A percentile compares a stretch with the other conserved stretches of the same genome.
phyloP scores from a whole-genome alignment of 2,888 invertebrate species.

The Cremastinae sp. region DNA sequence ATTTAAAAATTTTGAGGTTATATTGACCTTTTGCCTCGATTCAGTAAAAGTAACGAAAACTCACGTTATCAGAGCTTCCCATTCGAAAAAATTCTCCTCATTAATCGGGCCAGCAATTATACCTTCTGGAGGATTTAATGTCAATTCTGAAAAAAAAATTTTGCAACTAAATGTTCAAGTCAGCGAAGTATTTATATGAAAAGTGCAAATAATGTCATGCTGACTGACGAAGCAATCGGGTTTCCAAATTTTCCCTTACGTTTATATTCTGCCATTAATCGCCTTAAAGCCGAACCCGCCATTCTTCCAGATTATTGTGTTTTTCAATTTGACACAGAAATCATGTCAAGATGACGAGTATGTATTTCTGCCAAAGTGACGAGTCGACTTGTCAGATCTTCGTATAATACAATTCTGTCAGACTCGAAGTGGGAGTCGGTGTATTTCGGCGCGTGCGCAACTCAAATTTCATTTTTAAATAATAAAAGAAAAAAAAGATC shows the following conservation, averaged over 20 bases:
- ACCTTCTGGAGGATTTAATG: conserved; percentile 98
- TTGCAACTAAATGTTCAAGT: conserved; percentile 12
- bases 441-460: conserved; percentile 38
- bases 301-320: conserved; percentile 80
- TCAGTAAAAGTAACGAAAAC: conserved; percentile 68
- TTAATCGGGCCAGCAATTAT: conserved; percentile 98
- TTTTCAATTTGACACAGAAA: conserved; percentile 37
- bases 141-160: conserved; percentile 85
- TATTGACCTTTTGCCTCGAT: background rate
- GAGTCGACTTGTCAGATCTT: conserved; percentile 6
- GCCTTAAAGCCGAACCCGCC: conserved; percentile 92
- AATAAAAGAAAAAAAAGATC: no score
- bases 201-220: conserved; percentile 32
- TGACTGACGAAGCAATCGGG: background rate
- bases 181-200: conserved; percentile 11
- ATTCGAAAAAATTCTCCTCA: conserved; percentile 99
- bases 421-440: background rate
- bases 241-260: conserved; percentile 81
- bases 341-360: conserved; percentile 53
- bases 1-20: conserved; percentile 22
- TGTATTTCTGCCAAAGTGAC: conserved; percentile 49
- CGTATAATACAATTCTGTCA: background rate
- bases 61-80: conserved; percentile 98
- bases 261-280: conserved; percentile 94
- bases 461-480: conserved; percentile 12